phyloP scores from a whole-genome alignment of 2,797 vertebrate species.

The Rhinichthys osculus region DNA sequence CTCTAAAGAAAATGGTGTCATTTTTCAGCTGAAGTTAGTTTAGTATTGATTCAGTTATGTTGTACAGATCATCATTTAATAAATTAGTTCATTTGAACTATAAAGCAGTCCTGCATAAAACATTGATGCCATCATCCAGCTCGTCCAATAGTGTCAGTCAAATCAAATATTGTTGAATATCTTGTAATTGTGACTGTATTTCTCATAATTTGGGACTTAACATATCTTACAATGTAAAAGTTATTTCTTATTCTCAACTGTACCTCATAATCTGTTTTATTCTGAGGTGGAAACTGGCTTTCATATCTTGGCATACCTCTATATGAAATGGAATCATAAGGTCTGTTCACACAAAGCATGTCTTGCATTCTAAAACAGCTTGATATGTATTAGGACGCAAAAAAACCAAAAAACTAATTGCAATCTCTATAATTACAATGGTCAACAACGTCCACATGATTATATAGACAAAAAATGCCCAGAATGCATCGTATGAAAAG shows the following conservation, averaged over 20 bases:
- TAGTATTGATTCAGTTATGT: too few species aligned
- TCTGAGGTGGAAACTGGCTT: background rate
- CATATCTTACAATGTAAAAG: too few species aligned
- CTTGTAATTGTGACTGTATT: background rate
- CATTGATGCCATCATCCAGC: too few species aligned
- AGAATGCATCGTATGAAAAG: background rate
- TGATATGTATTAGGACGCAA: background rate
- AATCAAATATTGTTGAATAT: too few species aligned
- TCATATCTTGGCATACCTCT: background rate
- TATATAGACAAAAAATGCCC: background rate
- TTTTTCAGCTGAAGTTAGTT: too few species aligned
- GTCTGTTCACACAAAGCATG: background rate
- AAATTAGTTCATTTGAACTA: too few species aligned
- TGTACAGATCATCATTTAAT: too few species aligned
- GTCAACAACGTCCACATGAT: background rate
- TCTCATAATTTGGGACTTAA: background rate
- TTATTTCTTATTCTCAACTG: background rate
- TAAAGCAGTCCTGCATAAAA: too few species aligned
- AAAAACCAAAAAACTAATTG: too few species aligned
- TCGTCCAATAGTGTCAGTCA: too few species aligned
- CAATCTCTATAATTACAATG: background rate
- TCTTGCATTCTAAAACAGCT: background rate
- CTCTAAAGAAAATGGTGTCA: too few species aligned
- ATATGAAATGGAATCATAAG: background rate
- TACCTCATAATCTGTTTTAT: background rate